Evolutionary conservation across 2,888 invertebrate species (phyloP), one percentile per base, ranked within the genome.

Genomic region (Pachliopta kotzebuea): DNA sequence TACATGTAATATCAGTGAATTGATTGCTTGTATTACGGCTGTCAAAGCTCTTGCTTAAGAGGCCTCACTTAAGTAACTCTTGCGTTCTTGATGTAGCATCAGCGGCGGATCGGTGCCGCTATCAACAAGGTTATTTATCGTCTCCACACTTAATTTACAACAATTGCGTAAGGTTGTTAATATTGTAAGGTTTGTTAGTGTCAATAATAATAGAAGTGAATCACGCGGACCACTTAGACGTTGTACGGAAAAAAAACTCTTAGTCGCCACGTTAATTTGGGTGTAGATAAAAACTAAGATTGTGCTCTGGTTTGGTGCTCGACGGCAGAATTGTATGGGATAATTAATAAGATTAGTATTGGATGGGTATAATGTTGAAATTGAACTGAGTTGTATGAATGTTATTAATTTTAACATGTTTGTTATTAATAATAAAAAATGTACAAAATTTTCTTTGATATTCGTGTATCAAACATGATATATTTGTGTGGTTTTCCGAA

Each of bases 81-180:
- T 42, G 60, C 60, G 60, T 59, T 45, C 55, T 64, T 56, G 53
- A 58, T 52, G 56, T 49, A 49, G 24, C 26, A 52, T 37, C 23
- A 26, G n/a, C 21, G 56, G 37, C 14, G 21, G 18, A 18, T 42
- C 29, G 18, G 52, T 26, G 31, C 20, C 60, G 52, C 61, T 61
- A 65, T 61, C 57, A 21, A 3, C 0, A 26, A 49, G 42, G 65
- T 61, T 54, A 65, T 65, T 57, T 61, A 57, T 65, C 53, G 56
- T 65, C 45, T 54, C 57, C 60, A 58, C 60, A 42, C 54, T 58
- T 61, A 65, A 65, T 61, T 61, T 52, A 61, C 61, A 45, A 65
- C 65, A 60, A 65, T 65, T 65, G 61, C 65, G 65, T 57, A 65
- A 65, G 61, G 37, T 57, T 53, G 45, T 45, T 61, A 42, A 61